Evolutionary conservation across 2,888 invertebrate genomes (phyloP).

Genomic region (Ypsolopha scabrella): DNA sequence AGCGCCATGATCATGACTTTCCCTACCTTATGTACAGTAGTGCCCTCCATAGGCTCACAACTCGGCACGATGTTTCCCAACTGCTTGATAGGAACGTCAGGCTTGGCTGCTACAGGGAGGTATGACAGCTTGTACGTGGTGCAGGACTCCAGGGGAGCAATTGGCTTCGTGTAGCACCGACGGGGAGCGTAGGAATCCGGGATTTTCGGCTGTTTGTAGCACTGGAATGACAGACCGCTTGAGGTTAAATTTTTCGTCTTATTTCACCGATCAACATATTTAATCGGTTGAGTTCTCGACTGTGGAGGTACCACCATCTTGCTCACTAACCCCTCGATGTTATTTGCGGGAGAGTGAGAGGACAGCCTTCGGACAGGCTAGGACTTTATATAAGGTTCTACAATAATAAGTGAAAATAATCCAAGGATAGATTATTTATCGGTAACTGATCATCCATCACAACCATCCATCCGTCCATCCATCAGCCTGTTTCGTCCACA

Average conservation of each 20-base stretch:
- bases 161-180: slow-evolving; percentile 67
- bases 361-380: no score
- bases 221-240: slow-evolving; percentile 22
- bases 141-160: slow-evolving; percentile 66
- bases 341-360: no score
- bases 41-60: slow-evolving; percentile 55
- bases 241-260: neutral
- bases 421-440: no score
- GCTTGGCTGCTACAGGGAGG: slow-evolving; percentile 55
- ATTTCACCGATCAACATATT: no score
- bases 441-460: no score
- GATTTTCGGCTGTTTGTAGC: slow-evolving; percentile 68
- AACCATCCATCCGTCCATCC: no score
- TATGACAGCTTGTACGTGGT: slow-evolving; percentile 78
- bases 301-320: neutral
- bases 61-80: slow-evolving; percentile 45
- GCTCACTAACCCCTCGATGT: neutral
- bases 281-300: neutral
- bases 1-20: no score
- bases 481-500: no score
- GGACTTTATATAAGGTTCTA: no score
- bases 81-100: slow-evolving; percentile 40
- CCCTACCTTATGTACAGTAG: slow-evolving; percentile 28
- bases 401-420: no score
- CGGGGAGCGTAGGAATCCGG: slow-evolving; percentile 70